Evolutionary conservation across 92 coral and sea anemone genomes (phyloP), one percentile per base, ranked within the genome.

Genomic region (Zoanthus gigantus): DNA sequence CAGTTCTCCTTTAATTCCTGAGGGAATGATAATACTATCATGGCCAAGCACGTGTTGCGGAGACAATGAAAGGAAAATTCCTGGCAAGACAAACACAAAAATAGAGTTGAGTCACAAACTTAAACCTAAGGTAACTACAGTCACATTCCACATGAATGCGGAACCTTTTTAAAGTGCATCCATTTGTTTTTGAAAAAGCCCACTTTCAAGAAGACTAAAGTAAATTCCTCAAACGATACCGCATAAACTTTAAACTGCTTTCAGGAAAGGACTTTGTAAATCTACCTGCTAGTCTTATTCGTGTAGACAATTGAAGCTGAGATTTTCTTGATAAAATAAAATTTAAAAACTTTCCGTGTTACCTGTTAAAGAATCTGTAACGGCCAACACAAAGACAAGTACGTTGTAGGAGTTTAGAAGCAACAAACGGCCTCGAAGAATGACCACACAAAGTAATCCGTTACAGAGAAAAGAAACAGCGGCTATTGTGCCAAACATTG

Each of bases 31-130:
- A 42, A 77, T 10, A 63, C 47, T 77, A 9, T 29, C 18, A 12
- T 56, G 69, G 23, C 82, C 82, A 44, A 77, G 69, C 11, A 77
- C 82, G 46, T 77, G 66, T 29, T 29, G 82, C 3, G 82, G 82
- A 31, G 82, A 77, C 23, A 61, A 37, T 53, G 82, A 32, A 0
- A 77, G 82, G 63, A 77, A 77, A n/a, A 77, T 30, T 1, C 82
- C 82, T 77, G 32, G 45, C 0, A 42, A 56, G 14, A 45, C 23
- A 37, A 37, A 37, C 4, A 4, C 42, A 77, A 77, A 9, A 63
- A 9, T 17, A 5, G 0, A 63, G 12, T 50, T 50, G 9, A 50
- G 5, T 50, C 9, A 0, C 56, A 50, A 11, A 7, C 12, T 50
- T 7, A 50, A 50, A 50, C 12, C 56, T 7, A 11, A 50, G 56